Evolutionary conservation across 2,113 vertebrate genomes (phyloP), one percentile per base, ranked within the genome.

Genomic region (Tricholaema leucomelas): DNA sequence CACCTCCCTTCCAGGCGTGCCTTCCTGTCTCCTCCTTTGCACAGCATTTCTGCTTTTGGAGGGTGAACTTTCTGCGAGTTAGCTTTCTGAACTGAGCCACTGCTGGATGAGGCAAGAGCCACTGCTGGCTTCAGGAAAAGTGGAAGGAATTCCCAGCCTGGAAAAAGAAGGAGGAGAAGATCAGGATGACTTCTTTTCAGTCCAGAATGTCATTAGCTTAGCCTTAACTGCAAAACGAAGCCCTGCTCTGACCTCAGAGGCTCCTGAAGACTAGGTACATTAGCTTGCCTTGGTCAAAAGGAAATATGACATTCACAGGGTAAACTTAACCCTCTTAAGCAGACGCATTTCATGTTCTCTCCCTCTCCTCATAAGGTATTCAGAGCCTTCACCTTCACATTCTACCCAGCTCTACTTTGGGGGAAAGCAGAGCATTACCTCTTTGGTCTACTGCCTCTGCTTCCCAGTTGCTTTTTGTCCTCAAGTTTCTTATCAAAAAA

Each of bases 161-260:
- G 90, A 96, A 95, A 89, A 95, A 96, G 95, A 88, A 96, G 94
- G 94, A 95, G 91, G 94, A 93, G 36, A 95, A 85, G 64, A 52
- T 95, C 91, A 96, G 93, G 75, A 94, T 15, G 44, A 61, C 88
- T 90, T 58, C 59, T 54, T 50, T 86, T 83, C 74, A 64, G 48
- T 52, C 42, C 81, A 55, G 35, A 60, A 42, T 78, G 66, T 58
- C 54, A 65, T 48, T 69, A 93, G 70, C 58, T 95, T 88, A 94
- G 88, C 61, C 38, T 84, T 9, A 75, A 70, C 58, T 81, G 70
- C 73, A 63, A 78, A 84, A 72, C 5, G 20, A 94, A 94, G 86
- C 73, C 58, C 69, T 17, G 2, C 52, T 72, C 71, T 74, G 72
- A 82, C 50, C 44, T 59, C 71, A 69, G 24, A 21, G 35, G 52